phyloP scores from a whole-genome alignment of 2,113 vertebrate genomes.

The Polypterus senegalus region DNA sequence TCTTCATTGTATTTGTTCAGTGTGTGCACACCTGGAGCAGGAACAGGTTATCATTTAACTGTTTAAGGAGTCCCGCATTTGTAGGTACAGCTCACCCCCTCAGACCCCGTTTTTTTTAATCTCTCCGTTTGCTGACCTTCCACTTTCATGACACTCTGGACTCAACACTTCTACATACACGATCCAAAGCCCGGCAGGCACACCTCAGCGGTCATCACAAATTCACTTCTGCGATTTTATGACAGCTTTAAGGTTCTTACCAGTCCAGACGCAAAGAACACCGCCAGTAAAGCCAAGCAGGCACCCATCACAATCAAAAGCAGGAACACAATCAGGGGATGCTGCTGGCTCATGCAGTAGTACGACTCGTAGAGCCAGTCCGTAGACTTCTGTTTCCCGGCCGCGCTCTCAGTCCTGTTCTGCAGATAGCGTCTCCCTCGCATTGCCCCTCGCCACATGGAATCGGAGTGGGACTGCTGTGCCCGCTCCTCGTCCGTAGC shows the following conservation, averaged over 20 bases:
- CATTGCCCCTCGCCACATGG: conserved; percentile 76
- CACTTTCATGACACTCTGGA: too few species aligned
- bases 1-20: too few species aligned
- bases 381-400: conserved; percentile 56
- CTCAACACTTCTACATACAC: too few species aligned
- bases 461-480: conserved; percentile 21
- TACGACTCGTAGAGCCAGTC: conserved; percentile 97
- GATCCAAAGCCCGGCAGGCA: too few species aligned
- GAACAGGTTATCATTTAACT: too few species aligned
- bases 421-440: conserved; percentile 68
- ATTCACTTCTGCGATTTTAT: too few species aligned
- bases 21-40: too few species aligned
- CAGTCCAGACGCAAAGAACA: conserved; percentile 93
- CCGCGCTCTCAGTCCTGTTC: conserved; percentile 45
- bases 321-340: conserved; percentile 90
- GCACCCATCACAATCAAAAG: conserved; percentile 94
- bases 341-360: conserved; percentile 97
- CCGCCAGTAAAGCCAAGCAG: conserved; percentile 82
- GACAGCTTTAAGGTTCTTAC: conserved; percentile 50
- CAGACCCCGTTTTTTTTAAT: too few species aligned
- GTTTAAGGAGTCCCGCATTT: too few species aligned
- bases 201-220: too few species aligned
- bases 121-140: too few species aligned
- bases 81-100: too few species aligned
- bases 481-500: conserved; percentile 9